A percentile compares a stretch with the other conserved stretches of the same genome.
These are phyloP conservation scores for Hydractinia symbiolongicarpus DNA, from an alignment of 30 jellyfish, hydroid and myxozoan genomes.

Conservation along the genomic window DNA sequence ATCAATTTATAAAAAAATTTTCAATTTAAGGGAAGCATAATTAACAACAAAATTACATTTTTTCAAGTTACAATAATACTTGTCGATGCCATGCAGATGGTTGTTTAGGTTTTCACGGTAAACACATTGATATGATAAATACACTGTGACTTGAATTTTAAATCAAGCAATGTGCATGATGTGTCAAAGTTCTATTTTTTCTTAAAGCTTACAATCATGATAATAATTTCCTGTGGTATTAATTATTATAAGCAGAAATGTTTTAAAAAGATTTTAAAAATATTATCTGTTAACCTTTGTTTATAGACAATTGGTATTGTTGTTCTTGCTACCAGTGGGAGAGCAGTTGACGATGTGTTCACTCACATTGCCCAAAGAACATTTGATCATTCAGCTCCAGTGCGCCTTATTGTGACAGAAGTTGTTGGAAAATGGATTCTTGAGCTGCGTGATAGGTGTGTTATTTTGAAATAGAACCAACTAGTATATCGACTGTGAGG, in stretches of 20 bases:
- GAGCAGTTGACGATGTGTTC: slow-evolving; percentile 63
- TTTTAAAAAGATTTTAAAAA: neutral
- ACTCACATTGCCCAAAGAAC: slow-evolving; percentile 89
- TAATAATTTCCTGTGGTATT: neutral
- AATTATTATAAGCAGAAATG: neutral
- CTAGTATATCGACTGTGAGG: neutral
- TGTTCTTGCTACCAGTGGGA: slow-evolving; percentile 66
- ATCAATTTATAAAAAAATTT: too few relatives aligned
- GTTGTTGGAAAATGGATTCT: slow-evolving; percentile 73
- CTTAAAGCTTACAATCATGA: too few relatives aligned
- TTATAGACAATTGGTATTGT: slow-evolving; percentile 64
- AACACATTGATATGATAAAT: too few relatives aligned
- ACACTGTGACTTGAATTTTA: too few relatives aligned
- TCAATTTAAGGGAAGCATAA: too few relatives aligned
- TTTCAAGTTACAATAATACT: too few relatives aligned
- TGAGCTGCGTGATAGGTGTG: slow-evolving; percentile 72
- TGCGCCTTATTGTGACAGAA: slow-evolving; percentile 56
- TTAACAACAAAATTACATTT: too few relatives aligned
- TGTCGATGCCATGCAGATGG: too few relatives aligned
- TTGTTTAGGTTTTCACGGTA: too few relatives aligned
- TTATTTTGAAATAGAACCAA: neutral
- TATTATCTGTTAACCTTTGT: neutral
- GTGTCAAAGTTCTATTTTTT: too few relatives aligned
- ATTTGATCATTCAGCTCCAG: slow-evolving; percentile 74
- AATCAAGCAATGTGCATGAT: too few relatives aligned